Evolutionary conservation across 2,113 vertebrate genomes (phyloP).

Genomic region (Mystacornis crossleyi): DNA sequence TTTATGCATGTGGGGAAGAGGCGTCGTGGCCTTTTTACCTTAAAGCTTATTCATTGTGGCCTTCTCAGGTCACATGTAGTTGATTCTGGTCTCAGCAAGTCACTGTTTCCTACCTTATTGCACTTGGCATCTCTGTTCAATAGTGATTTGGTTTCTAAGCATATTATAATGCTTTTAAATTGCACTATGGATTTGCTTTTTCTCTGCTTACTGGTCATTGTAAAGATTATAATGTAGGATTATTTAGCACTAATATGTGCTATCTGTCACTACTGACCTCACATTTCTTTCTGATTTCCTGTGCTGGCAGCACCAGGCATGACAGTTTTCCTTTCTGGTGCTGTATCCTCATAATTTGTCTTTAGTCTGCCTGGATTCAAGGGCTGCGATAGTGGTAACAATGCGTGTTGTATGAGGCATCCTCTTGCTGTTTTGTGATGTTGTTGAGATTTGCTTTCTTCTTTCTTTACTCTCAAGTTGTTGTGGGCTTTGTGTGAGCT

Average conservation of each 20-base stretch:
- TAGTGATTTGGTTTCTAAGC: background rate
- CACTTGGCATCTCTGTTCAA: background rate
- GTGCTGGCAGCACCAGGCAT: background rate
- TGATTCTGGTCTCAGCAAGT: background rate
- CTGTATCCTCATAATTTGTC: background rate
- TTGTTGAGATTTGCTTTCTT: background rate
- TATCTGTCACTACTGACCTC: background rate
- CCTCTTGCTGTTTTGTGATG: rapidly evolving
- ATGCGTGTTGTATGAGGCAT: background rate
- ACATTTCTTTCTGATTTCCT: background rate
- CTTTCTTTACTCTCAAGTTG: background rate
- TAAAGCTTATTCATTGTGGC: background rate
- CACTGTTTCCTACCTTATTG: background rate
- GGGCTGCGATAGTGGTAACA: background rate
- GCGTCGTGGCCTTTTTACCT: background rate
- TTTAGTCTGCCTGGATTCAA: background rate
- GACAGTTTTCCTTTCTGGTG: background rate
- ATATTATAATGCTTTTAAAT: background rate
- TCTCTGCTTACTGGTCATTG: background rate
- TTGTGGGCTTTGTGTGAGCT: background rate
- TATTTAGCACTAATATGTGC: background rate
- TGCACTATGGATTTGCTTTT: background rate
- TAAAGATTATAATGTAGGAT: background rate
- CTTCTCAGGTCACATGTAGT: background rate
- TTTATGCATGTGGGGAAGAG: background rate